phyloP scores from a whole-genome alignment of 2,797 vertebrate species.

The Danio aesculapii region DNA sequence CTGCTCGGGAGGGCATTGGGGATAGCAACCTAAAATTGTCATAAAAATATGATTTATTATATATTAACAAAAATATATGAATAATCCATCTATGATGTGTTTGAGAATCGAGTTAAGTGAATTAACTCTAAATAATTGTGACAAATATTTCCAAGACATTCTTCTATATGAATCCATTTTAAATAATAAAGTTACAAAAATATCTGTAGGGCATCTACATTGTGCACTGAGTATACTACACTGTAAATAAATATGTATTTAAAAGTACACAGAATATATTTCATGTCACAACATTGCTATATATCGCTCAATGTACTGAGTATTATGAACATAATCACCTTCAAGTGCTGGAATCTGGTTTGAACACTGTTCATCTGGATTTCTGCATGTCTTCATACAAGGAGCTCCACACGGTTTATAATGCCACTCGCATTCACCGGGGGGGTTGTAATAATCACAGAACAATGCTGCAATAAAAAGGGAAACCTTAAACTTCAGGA shows the following conservation, averaged over 20 bases:
- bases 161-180: too few relatives aligned
- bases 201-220: background rate
- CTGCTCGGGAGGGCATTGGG: constrained; percentile 81
- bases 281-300: background rate
- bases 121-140: too few relatives aligned
- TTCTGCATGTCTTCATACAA: constrained; percentile 90
- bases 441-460: constrained; percentile 92
- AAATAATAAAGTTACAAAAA: background rate
- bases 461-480: constrained; percentile 84
- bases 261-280: background rate
- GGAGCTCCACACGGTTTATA: constrained; percentile 89
- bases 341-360: constrained; percentile 83
- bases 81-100: too few relatives aligned
- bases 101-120: too few relatives aligned
- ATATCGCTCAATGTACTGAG: too few relatives aligned
- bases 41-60: background rate
- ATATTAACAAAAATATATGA: background rate
- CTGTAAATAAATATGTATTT: background rate
- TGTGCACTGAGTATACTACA: too few relatives aligned
- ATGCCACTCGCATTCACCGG: constrained; percentile 89
- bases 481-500: background rate
- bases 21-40: constrained; percentile 87
- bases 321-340: constrained; percentile 75
- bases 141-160: too few relatives aligned
- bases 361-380: constrained; percentile 85